Evolutionary conservation across 30 jellyfish, hydroid and myxozoan species (phyloP).

Genomic region (Cassiopea andromeda): DNA sequence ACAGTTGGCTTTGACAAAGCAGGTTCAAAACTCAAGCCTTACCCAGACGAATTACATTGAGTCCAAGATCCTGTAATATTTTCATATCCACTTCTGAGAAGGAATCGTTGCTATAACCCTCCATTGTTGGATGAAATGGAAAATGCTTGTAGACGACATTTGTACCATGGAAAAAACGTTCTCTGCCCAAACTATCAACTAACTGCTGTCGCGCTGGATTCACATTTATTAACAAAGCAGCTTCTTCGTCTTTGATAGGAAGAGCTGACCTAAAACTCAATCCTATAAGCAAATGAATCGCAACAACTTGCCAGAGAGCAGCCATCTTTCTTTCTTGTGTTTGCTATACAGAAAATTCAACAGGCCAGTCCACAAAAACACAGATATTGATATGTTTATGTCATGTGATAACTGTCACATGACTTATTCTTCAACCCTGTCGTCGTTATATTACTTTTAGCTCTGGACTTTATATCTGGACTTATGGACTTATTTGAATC

Average conservation of each 20-base stretch:
- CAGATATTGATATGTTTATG: background rate
- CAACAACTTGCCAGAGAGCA: background rate
- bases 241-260: conserved; percentile 7
- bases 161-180: conserved; percentile 94
- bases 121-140: conserved; percentile 88
- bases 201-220: conserved; percentile 86
- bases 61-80: conserved; percentile 81
- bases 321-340: background rate
- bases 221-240: conserved; percentile 76
- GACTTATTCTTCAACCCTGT: background rate
- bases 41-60: conserved; percentile 89
- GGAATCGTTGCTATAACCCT: conserved; percentile 75
- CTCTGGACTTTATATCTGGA: background rate
- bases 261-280: background rate
- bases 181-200: conserved; percentile 87
- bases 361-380: too few species aligned
- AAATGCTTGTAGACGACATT: conserved; percentile 85
- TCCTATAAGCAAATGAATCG: background rate
- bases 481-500: conserved; percentile 2
- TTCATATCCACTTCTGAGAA: conserved; percentile 91
- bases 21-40: background rate
- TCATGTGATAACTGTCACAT: conserved; percentile 9
- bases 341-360: too few species aligned
- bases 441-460: background rate
- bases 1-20: background rate